Conservation (phyloP, 2,113 vertebrate genomes). For the Seriola rivoliana region DNA sequence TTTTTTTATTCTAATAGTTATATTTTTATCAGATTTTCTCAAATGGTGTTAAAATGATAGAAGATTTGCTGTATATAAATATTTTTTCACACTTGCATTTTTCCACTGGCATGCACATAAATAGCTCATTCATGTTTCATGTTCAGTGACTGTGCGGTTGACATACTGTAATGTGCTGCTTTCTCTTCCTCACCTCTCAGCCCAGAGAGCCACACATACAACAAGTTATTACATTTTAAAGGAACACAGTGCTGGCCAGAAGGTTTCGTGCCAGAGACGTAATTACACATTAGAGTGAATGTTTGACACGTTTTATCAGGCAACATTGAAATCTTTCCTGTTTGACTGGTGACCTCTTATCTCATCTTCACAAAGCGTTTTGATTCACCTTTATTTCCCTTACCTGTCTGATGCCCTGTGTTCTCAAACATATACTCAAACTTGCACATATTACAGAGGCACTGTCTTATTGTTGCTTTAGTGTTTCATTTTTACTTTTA, state of each 20-base stretch:
- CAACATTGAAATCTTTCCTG: background rate
- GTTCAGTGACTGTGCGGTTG: background rate
- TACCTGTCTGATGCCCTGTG: too few relatives aligned
- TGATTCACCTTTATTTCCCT: background rate
- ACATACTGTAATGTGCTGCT: background rate
- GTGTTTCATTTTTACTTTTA: constrained; percentile 4
- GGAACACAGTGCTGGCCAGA: background rate
- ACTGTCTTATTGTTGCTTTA: background rate
- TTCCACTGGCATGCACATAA: background rate
- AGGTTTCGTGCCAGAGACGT: background rate
- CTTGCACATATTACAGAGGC: too few relatives aligned
- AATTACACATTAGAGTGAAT: background rate
- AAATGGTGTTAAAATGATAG: background rate
- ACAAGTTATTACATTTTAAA: background rate
- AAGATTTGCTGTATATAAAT: background rate
- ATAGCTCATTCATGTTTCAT: background rate
- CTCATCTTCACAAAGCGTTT: background rate
- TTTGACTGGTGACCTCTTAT: background rate
- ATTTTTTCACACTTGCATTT: background rate
- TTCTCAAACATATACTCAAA: too few relatives aligned
- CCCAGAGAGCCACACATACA: background rate
- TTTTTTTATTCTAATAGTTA: background rate
- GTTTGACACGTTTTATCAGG: too few relatives aligned
- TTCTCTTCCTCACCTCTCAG: background rate
- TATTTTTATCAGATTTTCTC: background rate